A percentile compares a stretch with the other conserved stretches of the same genome.
phyloP scores from a whole-genome alignment of 2,888 invertebrate species.

The Herminia tarsipennalis region DNA sequence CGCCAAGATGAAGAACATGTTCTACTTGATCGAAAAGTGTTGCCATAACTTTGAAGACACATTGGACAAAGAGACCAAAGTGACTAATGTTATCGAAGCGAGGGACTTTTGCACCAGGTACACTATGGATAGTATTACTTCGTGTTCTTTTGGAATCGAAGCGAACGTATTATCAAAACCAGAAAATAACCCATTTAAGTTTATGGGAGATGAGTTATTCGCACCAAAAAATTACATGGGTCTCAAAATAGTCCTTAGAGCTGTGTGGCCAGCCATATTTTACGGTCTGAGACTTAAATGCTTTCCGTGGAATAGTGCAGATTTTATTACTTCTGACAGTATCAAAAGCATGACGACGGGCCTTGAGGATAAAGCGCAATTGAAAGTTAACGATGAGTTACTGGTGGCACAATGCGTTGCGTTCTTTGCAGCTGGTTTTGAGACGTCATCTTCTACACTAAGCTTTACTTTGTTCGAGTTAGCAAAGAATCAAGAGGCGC shows the following conservation, averaged over 20 bases:
- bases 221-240: conserved; percentile 37
- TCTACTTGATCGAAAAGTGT: conserved; percentile 54
- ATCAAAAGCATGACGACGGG: conserved; percentile 41
- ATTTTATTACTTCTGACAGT: conserved; percentile 49
- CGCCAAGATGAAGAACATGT: conserved; percentile 67
- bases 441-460: conserved; percentile 55
- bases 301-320: conserved; percentile 51
- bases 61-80: conserved; percentile 35
- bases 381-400: conserved; percentile 64
- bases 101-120: conserved; percentile 45
- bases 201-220: conserved; percentile 47
- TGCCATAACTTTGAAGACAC: conserved; percentile 43
- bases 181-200: conserved; percentile 44
- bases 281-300: conserved; percentile 47
- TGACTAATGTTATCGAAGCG: conserved; percentile 34
- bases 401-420: conserved; percentile 78
- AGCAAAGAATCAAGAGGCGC: conserved; percentile 49
- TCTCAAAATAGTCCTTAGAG: conserved; percentile 35
- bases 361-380: conserved; percentile 31
- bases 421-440: conserved; percentile 71
- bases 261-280: conserved; percentile 57
- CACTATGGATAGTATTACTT: conserved; percentile 61
- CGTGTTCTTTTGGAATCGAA: conserved; percentile 11
- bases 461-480: conserved; percentile 55
- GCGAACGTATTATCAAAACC: conserved; percentile 12